A percentile compares a stretch with the other conserved stretches of the same genome.
These are phyloP conservation scores for Epinephelus lanceolatus DNA, from an alignment of 2,113 vertebrate genomes.

Conservation along the genomic window DNA sequence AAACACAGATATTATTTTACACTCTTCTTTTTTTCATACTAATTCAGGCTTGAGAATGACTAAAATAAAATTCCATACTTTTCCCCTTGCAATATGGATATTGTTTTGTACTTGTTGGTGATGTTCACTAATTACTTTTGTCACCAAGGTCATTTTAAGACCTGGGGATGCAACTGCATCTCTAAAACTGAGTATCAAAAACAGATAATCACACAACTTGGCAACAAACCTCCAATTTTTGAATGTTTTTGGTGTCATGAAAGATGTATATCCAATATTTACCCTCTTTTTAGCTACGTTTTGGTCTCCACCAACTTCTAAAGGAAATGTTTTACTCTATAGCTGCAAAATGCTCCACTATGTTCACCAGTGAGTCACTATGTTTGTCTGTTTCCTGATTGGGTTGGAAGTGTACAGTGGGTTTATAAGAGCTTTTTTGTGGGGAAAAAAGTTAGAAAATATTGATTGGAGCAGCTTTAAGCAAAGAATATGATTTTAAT, in stretches of 20 bases:
- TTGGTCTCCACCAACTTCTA: neutral
- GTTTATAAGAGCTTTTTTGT: neutral
- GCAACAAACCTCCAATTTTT: neutral
- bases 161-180: neutral
- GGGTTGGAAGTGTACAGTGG: neutral
- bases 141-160: neutral
- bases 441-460: neutral
- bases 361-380: neutral
- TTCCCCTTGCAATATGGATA: too few relatives aligned
- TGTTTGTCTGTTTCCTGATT: neutral
- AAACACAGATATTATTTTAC: too few relatives aligned
- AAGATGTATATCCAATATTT: neutral
- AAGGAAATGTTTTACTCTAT: neutral
- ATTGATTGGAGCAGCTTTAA: constrained; percentile 4
- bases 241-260: neutral
- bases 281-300: neutral
- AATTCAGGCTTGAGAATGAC: too few relatives aligned
- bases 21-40: too few relatives aligned
- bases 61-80: too few relatives aligned
- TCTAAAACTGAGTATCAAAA: neutral
- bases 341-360: neutral
- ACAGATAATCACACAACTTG: neutral
- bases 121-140: neutral
- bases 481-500: neutral
- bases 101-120: too few relatives aligned